Base-by-base conservation (phyloP, 2,113 vertebrate species). In the Parus major region DNA sequence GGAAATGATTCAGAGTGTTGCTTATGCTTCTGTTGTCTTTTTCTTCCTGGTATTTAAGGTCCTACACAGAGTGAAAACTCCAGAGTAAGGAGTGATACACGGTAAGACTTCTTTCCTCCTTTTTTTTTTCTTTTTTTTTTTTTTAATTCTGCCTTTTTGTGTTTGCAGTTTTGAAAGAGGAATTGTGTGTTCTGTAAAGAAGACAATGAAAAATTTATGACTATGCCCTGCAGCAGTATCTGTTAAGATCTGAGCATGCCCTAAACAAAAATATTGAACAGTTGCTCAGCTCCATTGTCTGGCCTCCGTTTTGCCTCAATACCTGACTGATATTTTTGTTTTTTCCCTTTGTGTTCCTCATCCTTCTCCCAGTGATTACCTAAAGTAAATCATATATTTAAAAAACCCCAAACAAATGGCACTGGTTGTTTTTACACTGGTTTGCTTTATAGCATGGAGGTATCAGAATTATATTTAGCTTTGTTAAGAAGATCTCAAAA, bases 41-140 rank as follows among this genome's bases (percentile, higher is more conserved):
- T 88, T 88, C 80, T 96, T 95, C 70, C 69, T 91, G 69, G 12
- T 95, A 33, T 97, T 97, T 85, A 97, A 99, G 98, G 97, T 97
- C 71, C 97, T 96, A 94, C 98, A 72, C 97, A 98, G 93, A 99
- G 97, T 76, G 99, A 98, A 42, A 98, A 97, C 59, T 98, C 98
- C 15, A 98, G 95, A 91, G 78, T 93, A 92, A 99, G 96, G 86
- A 98, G 92, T 41, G 99, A 99, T 57, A 66, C 97, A 86, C 97
- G 97, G 98, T 98, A 97, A 96, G 96, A 46, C 7, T 10, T 42
- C 25, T 73, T 35, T 29, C 7, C 3, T 31, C 4, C 35, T 5
- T 20, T 31, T 23, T 20, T 69, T 9, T 46, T 23, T n/a, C 42
- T 21, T n/a, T 50, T 24, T 47, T 47, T 47, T 72, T 53, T 60